A percentile compares a stretch with the other conserved stretches of the same genome.
Conservation (phyloP, 2,888 invertebrate genomes). For the Standfussiana lucernea region DNA sequence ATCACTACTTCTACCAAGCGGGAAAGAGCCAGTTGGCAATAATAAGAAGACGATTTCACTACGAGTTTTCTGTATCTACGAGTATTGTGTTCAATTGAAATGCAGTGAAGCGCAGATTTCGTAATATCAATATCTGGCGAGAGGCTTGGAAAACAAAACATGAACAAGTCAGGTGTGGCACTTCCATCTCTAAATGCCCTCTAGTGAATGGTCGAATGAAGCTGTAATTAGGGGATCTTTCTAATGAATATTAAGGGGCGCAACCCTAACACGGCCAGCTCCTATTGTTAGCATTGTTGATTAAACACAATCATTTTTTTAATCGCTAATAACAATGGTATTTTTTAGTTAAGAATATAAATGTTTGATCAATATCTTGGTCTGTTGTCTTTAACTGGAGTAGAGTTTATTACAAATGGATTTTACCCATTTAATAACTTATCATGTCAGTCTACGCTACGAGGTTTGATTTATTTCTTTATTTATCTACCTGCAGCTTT, state of each 20-base stretch:
- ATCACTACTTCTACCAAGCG: constrained; percentile 40
- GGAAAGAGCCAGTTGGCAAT: constrained; percentile 56
- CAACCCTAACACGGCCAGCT: constrained; percentile 78
- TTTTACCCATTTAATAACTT: background rate
- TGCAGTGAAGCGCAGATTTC: constrained; percentile 75
- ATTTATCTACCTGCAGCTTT: background rate
- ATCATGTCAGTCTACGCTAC: background rate
- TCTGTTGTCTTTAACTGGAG: constrained; percentile 8
- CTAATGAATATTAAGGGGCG: constrained; percentile 88
- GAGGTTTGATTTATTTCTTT: background rate
- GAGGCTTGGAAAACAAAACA: constrained; percentile 82
- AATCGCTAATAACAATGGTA: constrained; percentile 74
- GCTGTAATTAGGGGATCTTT: constrained; percentile 86
- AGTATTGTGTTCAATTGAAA: constrained; percentile 81
- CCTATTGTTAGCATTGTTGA: constrained; percentile 80
- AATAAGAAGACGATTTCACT: constrained; percentile 73
- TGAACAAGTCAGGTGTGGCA: constrained; percentile 85
- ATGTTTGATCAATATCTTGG: constrained; percentile 41
- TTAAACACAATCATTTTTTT: constrained; percentile 83
- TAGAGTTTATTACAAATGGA: background rate
- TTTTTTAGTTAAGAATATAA: constrained; percentile 51
- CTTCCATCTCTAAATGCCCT: constrained; percentile 77
- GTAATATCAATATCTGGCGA: constrained; percentile 86
- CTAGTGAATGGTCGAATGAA: constrained; percentile 78
- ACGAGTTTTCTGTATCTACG: constrained; percentile 72